Evolutionary conservation across 1,140 invertebrate species (phyloP), one percentile per base, ranked within the genome.

Genomic region (Halictus rubicundus): DNA sequence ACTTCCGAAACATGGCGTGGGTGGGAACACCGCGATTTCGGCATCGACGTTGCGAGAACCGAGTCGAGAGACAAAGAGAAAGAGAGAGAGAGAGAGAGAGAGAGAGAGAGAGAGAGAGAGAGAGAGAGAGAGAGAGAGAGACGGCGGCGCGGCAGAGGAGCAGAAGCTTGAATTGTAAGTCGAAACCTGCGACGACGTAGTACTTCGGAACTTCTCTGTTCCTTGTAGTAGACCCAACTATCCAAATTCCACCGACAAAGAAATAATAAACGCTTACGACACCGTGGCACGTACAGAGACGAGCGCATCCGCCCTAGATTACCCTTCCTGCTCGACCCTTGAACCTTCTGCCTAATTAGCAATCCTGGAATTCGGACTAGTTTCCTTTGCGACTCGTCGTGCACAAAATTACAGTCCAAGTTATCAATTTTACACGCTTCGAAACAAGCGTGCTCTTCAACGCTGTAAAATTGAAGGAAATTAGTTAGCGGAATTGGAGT

Each of bases 111-210:
- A 42, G 39, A 42, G 39, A 42, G 39, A 42, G 39, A 42, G 39
- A 42, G 39, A 42, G 39, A 42, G 39, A 16, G 46, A 49, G 12
- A 49, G 8, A 49, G 46, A 49, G 46, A 16, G 76, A 80, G 52
- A 49, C 64, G 52, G 52, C 57, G 21, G n/a, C n/a, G 54, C 25
- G 60, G 57, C 61, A n/a, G 54, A 49, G 49, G 54, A 83, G 68
- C 77, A 66, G 16, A 52, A 39, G 46, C 79, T 72, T 42, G 78
- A 79, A 75, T 85, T 72, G 83, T 39, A 84, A 84, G 76, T 84
- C 83, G 78, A 84, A 63, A 60, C 71, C 81, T 79, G 70, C 52
- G 14, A 12, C 73, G 63, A 37, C 57, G 54, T 27, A 49, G 60
- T 70, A 42, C 73, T 68, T 78, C 54, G 68, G 78, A 81, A 78